Evolutionary conservation across 2,888 invertebrate genomes (phyloP), one percentile per base, ranked within the genome.

Genomic region (Macrosoma leucophasiata): DNA sequence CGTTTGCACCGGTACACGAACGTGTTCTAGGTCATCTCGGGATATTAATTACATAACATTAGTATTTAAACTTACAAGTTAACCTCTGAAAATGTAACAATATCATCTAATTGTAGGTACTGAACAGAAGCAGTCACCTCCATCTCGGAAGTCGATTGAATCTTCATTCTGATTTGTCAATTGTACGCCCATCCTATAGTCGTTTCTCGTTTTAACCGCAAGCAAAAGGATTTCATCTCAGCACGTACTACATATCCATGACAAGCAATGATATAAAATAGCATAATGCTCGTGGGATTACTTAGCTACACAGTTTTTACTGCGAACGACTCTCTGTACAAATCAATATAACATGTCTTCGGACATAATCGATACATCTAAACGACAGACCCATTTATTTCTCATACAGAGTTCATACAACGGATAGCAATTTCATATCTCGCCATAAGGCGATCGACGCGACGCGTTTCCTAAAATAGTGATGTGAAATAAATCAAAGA

Each of bases 381-480:
- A 48, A 48, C 43, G 39, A 38, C 36, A 55, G 48, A 41, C 50
- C 46, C 55, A 56, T 68, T 60, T 64, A 64, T 63, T 62, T 54
- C 61, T 60, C 61, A 60, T 58, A 64, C 58, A 60, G 53, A 52
- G 56, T 62, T 62, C 65, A 68, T 66, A 60, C 48, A 62, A 64
- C 61, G 55, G 47, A 53, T 55, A 71, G 71, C 63, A 70, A 81
- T 81, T 71, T 77, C 75, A 81, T 77, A 79, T 73, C 75, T 63
- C 53, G 66, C 65, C 70, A 64, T 78, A 81, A 63, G 64, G 64
- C 62, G 63, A 59, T 55, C 54, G 67, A 48, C 69, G 70, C 68
- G 69, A 68, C 78, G 54, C 55, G 73, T 72, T 79, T 75, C 82
- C 82, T 84, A 82, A 84, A 82, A 77, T 69, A 82, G 82, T 72